These are phyloP conservation scores for Pachypanchax playfairii DNA, from an alignment of 2,113 vertebrate species.

Conservation along the genomic window DNA sequence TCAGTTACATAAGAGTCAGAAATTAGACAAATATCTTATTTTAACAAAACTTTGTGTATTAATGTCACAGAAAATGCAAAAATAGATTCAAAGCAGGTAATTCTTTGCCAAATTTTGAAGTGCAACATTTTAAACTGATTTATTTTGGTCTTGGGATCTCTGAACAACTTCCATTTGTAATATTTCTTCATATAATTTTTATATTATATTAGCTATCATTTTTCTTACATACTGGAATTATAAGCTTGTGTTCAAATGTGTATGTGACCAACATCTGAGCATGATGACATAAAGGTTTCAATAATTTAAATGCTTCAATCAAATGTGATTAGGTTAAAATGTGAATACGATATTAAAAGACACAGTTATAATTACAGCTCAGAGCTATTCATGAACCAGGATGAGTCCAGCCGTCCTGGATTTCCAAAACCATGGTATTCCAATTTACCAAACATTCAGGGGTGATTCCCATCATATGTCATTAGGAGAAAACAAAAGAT, in stretches of 20 bases:
- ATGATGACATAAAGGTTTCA: slow-evolving; percentile 23
- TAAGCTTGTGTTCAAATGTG: neutral
- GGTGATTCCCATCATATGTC: slow-evolving; percentile 24
- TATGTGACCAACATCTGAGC: slow-evolving; percentile 6
- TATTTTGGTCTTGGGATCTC: slow-evolving; percentile 1
- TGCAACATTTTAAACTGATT: neutral
- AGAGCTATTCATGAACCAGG: no score
- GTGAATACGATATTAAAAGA: slow-evolving; percentile 26
- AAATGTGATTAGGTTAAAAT: slow-evolving; percentile 29
- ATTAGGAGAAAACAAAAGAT: slow-evolving; percentile 7
- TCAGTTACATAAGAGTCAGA: no score
- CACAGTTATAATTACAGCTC: slow-evolving; percentile 20
- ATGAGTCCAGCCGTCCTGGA: slow-evolving; percentile 21
- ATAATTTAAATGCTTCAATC: neutral
- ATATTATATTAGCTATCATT: neutral
- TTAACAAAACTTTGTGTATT: no score
- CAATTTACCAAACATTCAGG: slow-evolving; percentile 21
- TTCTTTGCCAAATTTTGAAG: slow-evolving; percentile 11
- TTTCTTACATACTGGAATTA: neutral
- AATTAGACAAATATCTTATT: no score
- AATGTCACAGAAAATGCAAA: no score
- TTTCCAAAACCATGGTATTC: slow-evolving; percentile 15
- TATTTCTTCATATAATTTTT: slow-evolving; percentile 10
- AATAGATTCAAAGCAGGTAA: no score
- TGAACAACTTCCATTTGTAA: slow-evolving; percentile 1